Conservation (phyloP, 2,113 vertebrate species). For the Climacteris rufus region DNA sequence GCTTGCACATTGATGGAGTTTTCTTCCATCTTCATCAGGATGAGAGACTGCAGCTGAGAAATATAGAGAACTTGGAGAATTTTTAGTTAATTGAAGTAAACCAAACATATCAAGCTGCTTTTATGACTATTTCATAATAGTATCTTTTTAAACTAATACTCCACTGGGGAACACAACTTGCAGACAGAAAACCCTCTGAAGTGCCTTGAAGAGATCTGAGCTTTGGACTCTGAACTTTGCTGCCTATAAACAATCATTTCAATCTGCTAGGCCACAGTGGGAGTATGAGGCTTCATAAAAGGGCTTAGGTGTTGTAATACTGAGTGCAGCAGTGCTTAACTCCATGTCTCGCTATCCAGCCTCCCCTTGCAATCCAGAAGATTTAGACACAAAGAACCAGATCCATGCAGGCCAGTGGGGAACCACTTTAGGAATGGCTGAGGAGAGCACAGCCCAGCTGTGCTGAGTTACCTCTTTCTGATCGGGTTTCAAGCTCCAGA, state of each 20-base stretch:
- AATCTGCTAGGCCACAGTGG: slow-evolving; percentile 11
- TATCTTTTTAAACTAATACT: slow-evolving; percentile 54
- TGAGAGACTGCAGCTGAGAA: neutral
- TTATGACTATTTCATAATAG: slow-evolving; percentile 29
- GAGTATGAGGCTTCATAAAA: slow-evolving; percentile 57
- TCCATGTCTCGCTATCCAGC: neutral
- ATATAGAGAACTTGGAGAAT: neutral
- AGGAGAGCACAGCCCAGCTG: slow-evolving; percentile 44
- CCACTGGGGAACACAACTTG: slow-evolving; percentile 10
- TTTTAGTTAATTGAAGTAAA: slow-evolving; percentile 37
- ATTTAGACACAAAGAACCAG: slow-evolving; percentile 48
- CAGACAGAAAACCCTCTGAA: slow-evolving; percentile 32
- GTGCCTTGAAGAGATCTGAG: slow-evolving; percentile 56
- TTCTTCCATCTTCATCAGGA: neutral
- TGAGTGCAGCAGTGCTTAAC: neutral
- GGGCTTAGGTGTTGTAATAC: slow-evolving; percentile 55
- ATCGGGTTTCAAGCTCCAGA: slow-evolving; percentile 34
- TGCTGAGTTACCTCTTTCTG: slow-evolving; percentile 37
- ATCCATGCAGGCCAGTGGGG: slow-evolving; percentile 10
- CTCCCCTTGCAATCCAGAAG: neutral
- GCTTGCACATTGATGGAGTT: neutral
- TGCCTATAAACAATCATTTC: slow-evolving; percentile 58
- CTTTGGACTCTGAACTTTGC: slow-evolving; percentile 26
- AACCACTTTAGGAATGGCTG: slow-evolving; percentile 4
- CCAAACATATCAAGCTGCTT: slow-evolving; percentile 26